phyloP scores from a whole-genome alignment of 2,888 invertebrate species.

The Leptinotarsa peninsularis region DNA sequence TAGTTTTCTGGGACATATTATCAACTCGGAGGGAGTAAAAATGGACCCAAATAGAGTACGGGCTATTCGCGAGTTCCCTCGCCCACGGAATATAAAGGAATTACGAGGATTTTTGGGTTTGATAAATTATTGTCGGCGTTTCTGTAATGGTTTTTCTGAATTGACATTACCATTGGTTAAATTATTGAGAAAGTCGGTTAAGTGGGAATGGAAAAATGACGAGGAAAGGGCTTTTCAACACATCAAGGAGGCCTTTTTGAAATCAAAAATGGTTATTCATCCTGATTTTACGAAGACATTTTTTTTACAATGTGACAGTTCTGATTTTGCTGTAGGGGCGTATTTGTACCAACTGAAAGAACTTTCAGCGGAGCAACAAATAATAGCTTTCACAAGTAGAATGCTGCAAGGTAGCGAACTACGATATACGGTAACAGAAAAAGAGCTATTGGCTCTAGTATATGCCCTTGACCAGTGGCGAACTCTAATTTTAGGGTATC shows the following conservation, averaged over 20 bases:
- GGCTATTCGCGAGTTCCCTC: neutral
- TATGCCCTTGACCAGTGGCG: constrained; percentile 33
- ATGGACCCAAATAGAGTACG: neutral
- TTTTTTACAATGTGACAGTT: constrained; percentile 8
- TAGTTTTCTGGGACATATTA: constrained; percentile 15
- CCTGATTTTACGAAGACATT: constrained; percentile 22
- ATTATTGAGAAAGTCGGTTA: too few species aligned
- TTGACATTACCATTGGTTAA: neutral
- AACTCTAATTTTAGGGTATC: constrained; percentile 27
- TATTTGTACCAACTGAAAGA: neutral
- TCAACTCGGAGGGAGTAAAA: neutral
- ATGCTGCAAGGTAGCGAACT: constrained; percentile 28
- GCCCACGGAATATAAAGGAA: neutral
- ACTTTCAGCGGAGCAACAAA: neutral
- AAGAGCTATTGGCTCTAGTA: constrained; percentile 33
- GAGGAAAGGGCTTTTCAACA: constrained; percentile 20
- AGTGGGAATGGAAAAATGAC: constrained; percentile 16
- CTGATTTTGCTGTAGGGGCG: constrained; percentile 15
- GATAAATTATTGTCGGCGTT: neutral
- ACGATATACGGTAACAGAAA: constrained; percentile 32
- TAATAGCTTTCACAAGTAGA: constrained; percentile 37
- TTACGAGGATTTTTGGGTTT: constrained; percentile 6
- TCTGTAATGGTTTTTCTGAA: neutral
- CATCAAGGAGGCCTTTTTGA: constrained; percentile 24
- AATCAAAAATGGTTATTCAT: neutral